Conservation (phyloP, 2,888 invertebrate genomes). For the Drosophila colorata region DNA sequence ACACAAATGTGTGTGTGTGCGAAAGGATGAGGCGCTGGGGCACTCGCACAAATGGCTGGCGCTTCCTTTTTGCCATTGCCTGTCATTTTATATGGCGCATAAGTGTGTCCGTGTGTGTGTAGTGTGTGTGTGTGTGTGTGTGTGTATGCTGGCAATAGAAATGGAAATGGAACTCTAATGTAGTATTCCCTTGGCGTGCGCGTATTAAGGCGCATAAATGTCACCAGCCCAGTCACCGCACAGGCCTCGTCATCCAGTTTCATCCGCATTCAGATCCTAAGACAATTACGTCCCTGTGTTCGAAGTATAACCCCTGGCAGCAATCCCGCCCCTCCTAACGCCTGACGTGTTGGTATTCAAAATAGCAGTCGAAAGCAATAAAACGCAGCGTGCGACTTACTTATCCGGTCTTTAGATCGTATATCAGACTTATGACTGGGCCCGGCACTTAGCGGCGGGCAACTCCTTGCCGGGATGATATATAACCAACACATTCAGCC, state of each 20-base stretch:
- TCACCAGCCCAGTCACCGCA: conserved; percentile 46
- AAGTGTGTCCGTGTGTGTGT: conserved; percentile 10
- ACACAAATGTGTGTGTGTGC: conserved; percentile 5
- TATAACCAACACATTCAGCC: conserved; percentile 23
- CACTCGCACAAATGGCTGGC: conserved; percentile 64
- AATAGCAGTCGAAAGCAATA: conserved; percentile 81
- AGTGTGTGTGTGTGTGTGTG: conserved; percentile 12
- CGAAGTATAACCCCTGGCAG: conserved; percentile 17
- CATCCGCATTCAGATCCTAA: conserved; percentile 50
- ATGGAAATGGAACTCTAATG: conserved; percentile 76
- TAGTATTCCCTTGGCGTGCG: conserved; percentile 74
- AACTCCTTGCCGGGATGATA: conserved; percentile 27
- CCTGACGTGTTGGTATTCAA: conserved; percentile 79
- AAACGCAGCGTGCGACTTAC: conserved; percentile 75
- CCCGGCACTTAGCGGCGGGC: conserved; percentile 31
- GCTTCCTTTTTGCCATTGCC: conserved; percentile 55
- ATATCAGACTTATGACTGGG: conserved; percentile 73
- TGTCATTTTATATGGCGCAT: conserved; percentile 32
- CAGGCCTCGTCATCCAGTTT: conserved; percentile 30
- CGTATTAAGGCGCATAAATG: conserved; percentile 80
- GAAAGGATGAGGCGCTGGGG: conserved; percentile 29
- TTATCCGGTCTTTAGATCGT: conserved; percentile 69
- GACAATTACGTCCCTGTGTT: conserved; percentile 65
- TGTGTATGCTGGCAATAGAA: conserved; percentile 31
- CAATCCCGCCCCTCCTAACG: background rate